Percentiles rank a stretch among this genome's conserved stretches.
phyloP scores from a whole-genome alignment of 2,113 vertebrate genomes.

The Aldabrachelys gigantea region DNA sequence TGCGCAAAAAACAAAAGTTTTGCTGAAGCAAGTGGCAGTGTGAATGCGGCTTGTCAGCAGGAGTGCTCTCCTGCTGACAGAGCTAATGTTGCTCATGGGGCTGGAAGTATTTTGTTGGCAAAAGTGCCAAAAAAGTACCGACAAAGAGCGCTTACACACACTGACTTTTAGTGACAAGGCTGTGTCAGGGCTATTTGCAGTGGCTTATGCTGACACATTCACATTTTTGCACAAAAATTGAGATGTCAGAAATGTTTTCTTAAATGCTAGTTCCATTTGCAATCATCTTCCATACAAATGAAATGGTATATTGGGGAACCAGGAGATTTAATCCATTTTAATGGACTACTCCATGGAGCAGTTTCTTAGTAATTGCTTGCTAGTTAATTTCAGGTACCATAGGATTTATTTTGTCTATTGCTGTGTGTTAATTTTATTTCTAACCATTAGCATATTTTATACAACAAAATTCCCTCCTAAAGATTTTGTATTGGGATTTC shows the following conservation, averaged over 20 bases:
- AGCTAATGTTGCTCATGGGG: no score
- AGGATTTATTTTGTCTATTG: background rate
- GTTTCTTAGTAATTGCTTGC: background rate
- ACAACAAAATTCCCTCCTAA: background rate
- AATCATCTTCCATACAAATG: background rate
- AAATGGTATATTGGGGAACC: background rate
- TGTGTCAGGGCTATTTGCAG: fast-evolving
- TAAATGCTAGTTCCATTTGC: background rate
- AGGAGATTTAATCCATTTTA: background rate
- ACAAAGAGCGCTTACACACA: no score
- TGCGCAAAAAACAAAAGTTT: no score
- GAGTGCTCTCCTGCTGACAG: no score
- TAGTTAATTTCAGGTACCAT: background rate
- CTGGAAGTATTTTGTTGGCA: no score
- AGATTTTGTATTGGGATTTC: background rate
- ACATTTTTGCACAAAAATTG: background rate
- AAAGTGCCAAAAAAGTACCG: no score
- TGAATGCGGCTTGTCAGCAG: no score
- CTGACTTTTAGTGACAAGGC: no score
- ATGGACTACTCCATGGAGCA: fast-evolving
- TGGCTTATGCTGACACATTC: fast-evolving
- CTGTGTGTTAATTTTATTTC: background rate
- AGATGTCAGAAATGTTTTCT: background rate
- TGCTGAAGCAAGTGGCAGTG: no score
- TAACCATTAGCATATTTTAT: background rate